phyloP scores from a whole-genome alignment of 2,113 vertebrate species.

The Microcebus lehilahytsara region DNA sequence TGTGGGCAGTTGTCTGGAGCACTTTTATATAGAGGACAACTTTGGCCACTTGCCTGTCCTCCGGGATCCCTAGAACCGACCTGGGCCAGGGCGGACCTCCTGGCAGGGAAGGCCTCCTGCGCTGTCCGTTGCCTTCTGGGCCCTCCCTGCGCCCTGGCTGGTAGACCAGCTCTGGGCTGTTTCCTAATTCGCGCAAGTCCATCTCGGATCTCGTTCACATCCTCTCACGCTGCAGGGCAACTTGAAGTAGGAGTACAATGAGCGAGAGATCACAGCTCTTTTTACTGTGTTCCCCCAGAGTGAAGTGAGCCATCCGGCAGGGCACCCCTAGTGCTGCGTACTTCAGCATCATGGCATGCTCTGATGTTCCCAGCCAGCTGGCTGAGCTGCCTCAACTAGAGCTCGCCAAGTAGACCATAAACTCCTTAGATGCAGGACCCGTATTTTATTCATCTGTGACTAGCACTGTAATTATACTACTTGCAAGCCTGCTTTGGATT shows the following conservation, averaged over 20 bases:
- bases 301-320: background rate
- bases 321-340: too few species aligned
- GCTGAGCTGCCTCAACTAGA: background rate
- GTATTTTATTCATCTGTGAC: background rate
- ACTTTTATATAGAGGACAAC: background rate
- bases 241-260: background rate
- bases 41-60: background rate
- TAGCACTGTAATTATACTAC: background rate
- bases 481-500: slow-evolving; percentile 19
- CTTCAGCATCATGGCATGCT: background rate
- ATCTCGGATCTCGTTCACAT: background rate
- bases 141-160: background rate
- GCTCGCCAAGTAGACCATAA: background rate
- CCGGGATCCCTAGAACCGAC: background rate
- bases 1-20: background rate
- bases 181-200: background rate
- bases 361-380: background rate
- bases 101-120: background rate
- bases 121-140: background rate
- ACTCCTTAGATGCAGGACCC: background rate
- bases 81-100: background rate
- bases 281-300: background rate
- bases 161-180: background rate
- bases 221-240: background rate
- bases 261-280: background rate